Evolutionary conservation across 2,113 vertebrate genomes (phyloP), one percentile per base, ranked within the genome.

Genomic region (Progne subis): DNA sequence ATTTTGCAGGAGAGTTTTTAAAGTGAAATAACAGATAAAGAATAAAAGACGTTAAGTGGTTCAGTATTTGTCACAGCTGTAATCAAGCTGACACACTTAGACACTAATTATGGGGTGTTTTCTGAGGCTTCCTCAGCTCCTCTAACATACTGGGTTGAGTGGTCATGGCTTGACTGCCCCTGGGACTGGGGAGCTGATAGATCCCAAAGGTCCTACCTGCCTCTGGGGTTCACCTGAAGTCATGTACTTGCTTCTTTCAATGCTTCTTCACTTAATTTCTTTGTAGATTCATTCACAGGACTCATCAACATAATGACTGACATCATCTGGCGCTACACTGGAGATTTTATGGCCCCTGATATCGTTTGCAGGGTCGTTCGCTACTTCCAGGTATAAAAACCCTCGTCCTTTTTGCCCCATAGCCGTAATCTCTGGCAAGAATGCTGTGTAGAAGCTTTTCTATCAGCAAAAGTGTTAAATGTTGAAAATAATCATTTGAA

Each of bases 301-400:
- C 94, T 98, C 71, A 94, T 98, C 90, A 98, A 98, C 93, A 97
- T 98, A 86, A 76, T 98, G 98, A 98, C 98, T 10, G 98, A 98
- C 61, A 98, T 98, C 8, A 98, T 98, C 21, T 98, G 98, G 98
- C 92, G 97, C 78, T 98, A 98, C 97, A 98, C 98, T 5, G 98
- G 98, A 57, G 97, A 98, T 63, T 98, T 98, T 85, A 87, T 98
- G 96, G 98, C 98, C 26, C 98, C 98, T 39, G 98, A 98, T 44
- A 86, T 98, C 16, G 88, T 98, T 11, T 98, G 98, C 92, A 94
- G 96, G 83, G 88, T 98, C 0, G 84, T 98, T 53, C 97, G 97
- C 44, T 98, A 98, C 72, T 72, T 98, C 21, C 98, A 98, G 98
- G 98, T 98, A 98, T 2, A 77, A 75, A 64, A 79, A 46, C 6